Conservation (phyloP, 2,797 vertebrate genomes). For the Oryzias sinensis region DNA sequence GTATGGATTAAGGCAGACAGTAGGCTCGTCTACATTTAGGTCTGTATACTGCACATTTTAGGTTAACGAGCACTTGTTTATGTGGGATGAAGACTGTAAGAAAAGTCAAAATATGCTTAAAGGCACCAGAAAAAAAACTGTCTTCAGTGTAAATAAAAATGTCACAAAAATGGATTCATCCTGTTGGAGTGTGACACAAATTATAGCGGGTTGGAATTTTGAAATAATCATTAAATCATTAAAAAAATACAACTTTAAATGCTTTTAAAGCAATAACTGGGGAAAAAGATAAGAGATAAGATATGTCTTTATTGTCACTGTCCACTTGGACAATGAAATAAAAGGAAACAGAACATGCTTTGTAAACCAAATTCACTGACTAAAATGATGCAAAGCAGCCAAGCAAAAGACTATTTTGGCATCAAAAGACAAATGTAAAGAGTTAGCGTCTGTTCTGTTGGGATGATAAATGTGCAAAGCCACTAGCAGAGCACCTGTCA, state of each 20-base stretch:
- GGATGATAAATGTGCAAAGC: conserved; percentile 39
- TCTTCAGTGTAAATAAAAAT: conserved; percentile 26
- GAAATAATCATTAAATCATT: too few relatives aligned
- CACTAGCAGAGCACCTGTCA: conserved; percentile 18
- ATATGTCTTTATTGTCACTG: too few relatives aligned
- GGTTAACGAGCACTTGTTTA: conserved; percentile 40
- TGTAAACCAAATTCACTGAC: conserved; percentile 24
- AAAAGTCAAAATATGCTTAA: conserved; percentile 22
- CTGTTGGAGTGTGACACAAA: conserved; percentile 5
- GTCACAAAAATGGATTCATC: conserved; percentile 20
- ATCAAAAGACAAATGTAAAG: conserved; percentile 8
- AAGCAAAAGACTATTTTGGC: conserved; percentile 22
- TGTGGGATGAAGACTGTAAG: conserved; percentile 36
- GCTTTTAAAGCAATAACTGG: too few relatives aligned
- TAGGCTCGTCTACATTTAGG: conserved; percentile 29
- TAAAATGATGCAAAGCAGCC: conserved; percentile 31
- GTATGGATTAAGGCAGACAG: conserved; percentile 30
- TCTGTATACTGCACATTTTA: conserved; percentile 39
- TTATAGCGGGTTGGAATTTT: too few relatives aligned
- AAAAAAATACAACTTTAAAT: too few relatives aligned
- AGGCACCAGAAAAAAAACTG: conserved; percentile 9
- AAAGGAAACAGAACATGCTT: neutral
- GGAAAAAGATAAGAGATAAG: too few relatives aligned
- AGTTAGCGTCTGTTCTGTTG: conserved; percentile 24
- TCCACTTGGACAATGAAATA: too few relatives aligned